Conservation (phyloP, 1,140 invertebrate species). For the Drosophila repletoides region DNA sequence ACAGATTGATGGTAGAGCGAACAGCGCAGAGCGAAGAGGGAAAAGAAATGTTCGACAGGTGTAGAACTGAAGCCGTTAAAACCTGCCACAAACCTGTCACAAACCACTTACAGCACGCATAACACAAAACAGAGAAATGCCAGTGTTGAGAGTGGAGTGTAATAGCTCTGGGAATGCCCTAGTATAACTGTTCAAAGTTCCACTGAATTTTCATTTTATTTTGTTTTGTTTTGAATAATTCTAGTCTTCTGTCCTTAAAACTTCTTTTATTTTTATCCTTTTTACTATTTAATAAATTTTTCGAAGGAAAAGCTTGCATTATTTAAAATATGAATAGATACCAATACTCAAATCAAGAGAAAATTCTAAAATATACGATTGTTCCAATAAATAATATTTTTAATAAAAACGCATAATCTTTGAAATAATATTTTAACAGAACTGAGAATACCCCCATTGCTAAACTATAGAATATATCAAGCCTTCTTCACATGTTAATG, state of each 20-base stretch:
- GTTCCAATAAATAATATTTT: no score
- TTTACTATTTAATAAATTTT: no score
- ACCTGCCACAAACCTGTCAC: slow-evolving; percentile 18
- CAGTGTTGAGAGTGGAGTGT: no score
- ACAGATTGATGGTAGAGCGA: no score
- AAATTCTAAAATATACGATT: no score
- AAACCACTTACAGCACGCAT: slow-evolving; percentile 5
- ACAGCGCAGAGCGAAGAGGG: background rate
- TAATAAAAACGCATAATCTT: background rate
- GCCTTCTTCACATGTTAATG: slow-evolving; percentile 15
- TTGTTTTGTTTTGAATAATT: background rate
- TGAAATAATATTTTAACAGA: background rate
- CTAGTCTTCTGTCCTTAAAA: background rate
- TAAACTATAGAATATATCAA: background rate
- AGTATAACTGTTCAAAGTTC: no score
- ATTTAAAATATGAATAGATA: no score
- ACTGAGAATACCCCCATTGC: background rate
- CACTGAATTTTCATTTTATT: background rate
- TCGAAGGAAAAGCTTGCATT: no score
- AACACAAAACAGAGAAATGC: background rate
- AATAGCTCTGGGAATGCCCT: no score
- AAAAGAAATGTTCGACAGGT: no score
- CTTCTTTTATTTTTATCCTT: no score
- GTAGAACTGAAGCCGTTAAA: slow-evolving; percentile 26
- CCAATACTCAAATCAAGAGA: no score